phyloP scores from a whole-genome alignment of 2,888 invertebrate species.

The Slavum lentiscoides region DNA sequence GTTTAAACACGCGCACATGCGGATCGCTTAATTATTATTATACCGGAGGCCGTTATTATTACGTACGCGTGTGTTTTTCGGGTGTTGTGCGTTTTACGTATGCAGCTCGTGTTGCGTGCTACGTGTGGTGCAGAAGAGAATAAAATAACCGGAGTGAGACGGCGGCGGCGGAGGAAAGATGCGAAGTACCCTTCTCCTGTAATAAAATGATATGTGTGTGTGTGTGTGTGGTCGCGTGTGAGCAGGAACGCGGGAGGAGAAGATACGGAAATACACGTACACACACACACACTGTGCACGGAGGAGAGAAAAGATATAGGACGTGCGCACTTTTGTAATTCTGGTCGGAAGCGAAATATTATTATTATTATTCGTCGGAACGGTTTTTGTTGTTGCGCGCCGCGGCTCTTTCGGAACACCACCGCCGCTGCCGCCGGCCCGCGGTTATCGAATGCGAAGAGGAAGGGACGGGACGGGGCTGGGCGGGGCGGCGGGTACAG shows the following conservation, averaged over 20 bases:
- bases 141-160: too few species aligned
- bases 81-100: constrained; percentile 45
- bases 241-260: background rate
- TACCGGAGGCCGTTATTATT: background rate
- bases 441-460: too few species aligned
- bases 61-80: background rate
- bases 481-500: too few species aligned
- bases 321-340: constrained; percentile 47
- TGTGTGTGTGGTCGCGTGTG: background rate
- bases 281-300: background rate
- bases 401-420: background rate
- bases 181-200: too few species aligned
- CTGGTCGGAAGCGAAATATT: constrained; percentile 46
- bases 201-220: too few species aligned
- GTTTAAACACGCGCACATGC: constrained; percentile 27
- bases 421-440: too few species aligned
- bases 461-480: too few species aligned
- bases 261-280: background rate
- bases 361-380: constrained; percentile 46
- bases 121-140: too few species aligned
- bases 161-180: too few species aligned
- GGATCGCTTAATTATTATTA: constrained; percentile 41
- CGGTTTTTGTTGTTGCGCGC: constrained; percentile 26
- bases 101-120: constrained; percentile 27
- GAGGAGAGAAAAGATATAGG: background rate